Evolutionary conservation across 2,888 invertebrate species (phyloP).

Genomic region (Selenia dentaria): DNA sequence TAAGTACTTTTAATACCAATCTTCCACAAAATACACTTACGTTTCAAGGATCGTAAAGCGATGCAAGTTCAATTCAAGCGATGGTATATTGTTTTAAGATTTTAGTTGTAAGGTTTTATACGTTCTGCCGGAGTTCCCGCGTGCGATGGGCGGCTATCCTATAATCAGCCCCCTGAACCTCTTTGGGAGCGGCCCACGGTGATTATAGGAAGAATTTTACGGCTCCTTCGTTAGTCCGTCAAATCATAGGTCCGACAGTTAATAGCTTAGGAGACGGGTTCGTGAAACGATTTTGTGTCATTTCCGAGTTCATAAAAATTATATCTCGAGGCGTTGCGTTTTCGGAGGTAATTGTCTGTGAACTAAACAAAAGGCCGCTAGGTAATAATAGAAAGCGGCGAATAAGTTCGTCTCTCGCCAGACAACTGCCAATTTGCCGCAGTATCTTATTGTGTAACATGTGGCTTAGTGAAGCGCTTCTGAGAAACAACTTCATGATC

Average conservation of each 20-base stretch:
- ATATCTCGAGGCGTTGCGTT: slow-evolving; percentile 44
- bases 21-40: too few relatives aligned
- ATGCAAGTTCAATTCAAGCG: slow-evolving; percentile 35
- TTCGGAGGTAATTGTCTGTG: slow-evolving; percentile 66
- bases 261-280: slow-evolving; percentile 55
- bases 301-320: slow-evolving; percentile 56
- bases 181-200: slow-evolving; percentile 61
- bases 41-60: slow-evolving; percentile 29
- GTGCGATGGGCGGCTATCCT: slow-evolving; percentile 76
- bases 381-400: neutral
- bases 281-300: slow-evolving; percentile 72
- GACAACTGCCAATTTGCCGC: too few relatives aligned
- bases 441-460: too few relatives aligned
- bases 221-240: slow-evolving; percentile 76
- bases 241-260: slow-evolving; percentile 74
- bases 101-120: slow-evolving; percentile 35
- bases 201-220: slow-evolving; percentile 77
- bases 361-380: slow-evolving; percentile 38
- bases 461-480: too few relatives aligned
- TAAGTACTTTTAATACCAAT: too few relatives aligned
- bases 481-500: too few relatives aligned
- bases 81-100: slow-evolving; percentile 55
- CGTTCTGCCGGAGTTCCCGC: slow-evolving; percentile 53
- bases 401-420: neutral
- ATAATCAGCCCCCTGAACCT: slow-evolving; percentile 61